A percentile compares a stretch with the other conserved stretches of the same genome.
phyloP scores from a whole-genome alignment of 2,797 vertebrate species.

The Silurus aristotelis region DNA sequence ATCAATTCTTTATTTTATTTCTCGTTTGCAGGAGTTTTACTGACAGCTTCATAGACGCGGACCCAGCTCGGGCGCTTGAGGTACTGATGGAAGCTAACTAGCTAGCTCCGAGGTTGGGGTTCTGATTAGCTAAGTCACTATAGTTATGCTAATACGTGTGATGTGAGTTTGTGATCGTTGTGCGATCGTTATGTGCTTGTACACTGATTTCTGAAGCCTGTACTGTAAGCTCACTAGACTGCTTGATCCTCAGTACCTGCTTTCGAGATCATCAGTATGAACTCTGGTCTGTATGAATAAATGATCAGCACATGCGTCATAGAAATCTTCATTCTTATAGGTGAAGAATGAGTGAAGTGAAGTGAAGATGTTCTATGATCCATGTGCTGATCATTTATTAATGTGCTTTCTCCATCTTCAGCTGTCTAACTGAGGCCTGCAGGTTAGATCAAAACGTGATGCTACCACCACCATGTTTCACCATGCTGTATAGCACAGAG shows the following conservation, averaged over 20 bases:
- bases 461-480: neutral
- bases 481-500: no score
- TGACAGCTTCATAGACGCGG: constrained; percentile 77
- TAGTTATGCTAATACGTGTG: neutral
- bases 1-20: neutral
- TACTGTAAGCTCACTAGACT: neutral
- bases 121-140: neutral
- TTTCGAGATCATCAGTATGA: no score
- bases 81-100: constrained; percentile 63
- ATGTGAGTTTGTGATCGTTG: no score
- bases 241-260: neutral
- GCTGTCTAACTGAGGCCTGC: neutral
- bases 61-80: constrained; percentile 77
- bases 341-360: no score
- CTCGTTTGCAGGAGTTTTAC: constrained; percentile 69
- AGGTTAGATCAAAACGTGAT: neutral
- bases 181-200: no score
- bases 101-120: neutral
- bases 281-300: neutral
- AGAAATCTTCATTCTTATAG: no score
- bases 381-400: no score
- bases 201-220: neutral
- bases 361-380: no score
- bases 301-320: neutral
- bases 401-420: neutral